A percentile compares a stretch with the other conserved stretches of the same genome.
These are phyloP conservation scores for Saxidomus purpurata DNA, from an alignment of 1,140 invertebrate genomes.

Conservation along the genomic window DNA sequence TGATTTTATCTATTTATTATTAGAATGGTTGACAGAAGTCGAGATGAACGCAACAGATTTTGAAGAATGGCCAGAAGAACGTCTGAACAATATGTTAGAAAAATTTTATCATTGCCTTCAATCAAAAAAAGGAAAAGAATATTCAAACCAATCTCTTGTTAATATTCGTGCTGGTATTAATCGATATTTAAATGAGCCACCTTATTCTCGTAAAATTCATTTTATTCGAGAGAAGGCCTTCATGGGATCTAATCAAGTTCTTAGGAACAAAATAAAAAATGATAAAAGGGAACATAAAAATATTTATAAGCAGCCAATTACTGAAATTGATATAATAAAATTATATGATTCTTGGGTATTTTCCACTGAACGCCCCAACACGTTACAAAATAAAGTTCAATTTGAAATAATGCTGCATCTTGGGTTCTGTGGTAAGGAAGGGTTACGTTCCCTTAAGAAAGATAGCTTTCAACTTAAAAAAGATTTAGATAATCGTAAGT, in stretches of 20 bases:
- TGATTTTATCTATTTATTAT: too few relatives aligned
- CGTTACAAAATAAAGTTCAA: constrained; percentile 21
- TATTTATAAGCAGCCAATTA: constrained; percentile 7
- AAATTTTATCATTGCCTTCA: constrained; percentile 9
- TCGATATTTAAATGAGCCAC: not conserved
- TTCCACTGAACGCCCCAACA: not conserved
- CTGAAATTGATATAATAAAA: not conserved
- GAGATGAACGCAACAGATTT: too few relatives aligned
- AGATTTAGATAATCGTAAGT: not conserved
- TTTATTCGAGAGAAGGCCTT: not conserved
- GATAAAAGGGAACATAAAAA: constrained; percentile 4
- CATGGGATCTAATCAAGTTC: constrained; percentile 7
- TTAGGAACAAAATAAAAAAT: not conserved
- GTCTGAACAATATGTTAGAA: not conserved
- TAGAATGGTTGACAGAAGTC: too few relatives aligned
- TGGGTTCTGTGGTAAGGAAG: not conserved
- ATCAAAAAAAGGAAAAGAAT: not conserved
- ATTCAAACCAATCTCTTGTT: constrained; percentile 18
- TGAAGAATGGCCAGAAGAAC: not conserved
- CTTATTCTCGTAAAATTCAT: not conserved
- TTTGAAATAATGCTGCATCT: constrained; percentile 19
- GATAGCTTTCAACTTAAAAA: not conserved
- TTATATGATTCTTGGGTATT: constrained; percentile 1
- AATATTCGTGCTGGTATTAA: not conserved
- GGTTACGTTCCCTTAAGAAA: not conserved